Base-by-base conservation (phyloP, 2,113 vertebrate species). In the Mustelus asterias region DNA sequence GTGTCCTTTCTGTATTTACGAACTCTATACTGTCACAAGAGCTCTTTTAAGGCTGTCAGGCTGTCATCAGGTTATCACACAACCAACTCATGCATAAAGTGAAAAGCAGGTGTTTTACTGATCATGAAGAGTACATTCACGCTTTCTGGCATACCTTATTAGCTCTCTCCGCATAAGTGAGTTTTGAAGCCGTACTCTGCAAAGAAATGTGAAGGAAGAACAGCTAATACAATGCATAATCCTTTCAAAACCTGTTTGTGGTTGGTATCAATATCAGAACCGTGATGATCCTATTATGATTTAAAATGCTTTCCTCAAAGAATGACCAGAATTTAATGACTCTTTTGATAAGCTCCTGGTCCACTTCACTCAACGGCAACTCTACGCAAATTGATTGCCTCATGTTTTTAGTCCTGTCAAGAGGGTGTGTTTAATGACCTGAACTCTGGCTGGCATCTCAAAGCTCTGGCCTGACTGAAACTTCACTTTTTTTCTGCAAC, bases 401-500 rank as follows among this genome's bases (percentile, higher is more conserved):
- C 94, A 54, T 29, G 37, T 72, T 95, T 95, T 95, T 95, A 70
- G 67, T 5, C 24, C 67, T 72, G 76, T 95, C 67, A 95, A 72
- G 93, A 54, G 24, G 94, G 26, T 54, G 41, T 90, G 94, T 72
- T 94, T 95, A 72, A 72, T 95, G 94, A 76, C 37, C 92, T 95
- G 94, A 95, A 95, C 94, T 95, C 69, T 95, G 41, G 48, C 94
- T 94, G 92, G 37, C 92, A 72, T 29, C 69, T 54, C 22, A 33
- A 86, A 70, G 67, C 60, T 86, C 96, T 96, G 96, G 96, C 96
- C 97, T 96, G 97, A 96, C 96, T 97, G 97, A 96, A 96, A 96
- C 96, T 96, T 96, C 96, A 97, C 97, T 96, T 96, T 96, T 96
- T 96, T 97, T 96, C 97, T 97, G 37, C 33, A 33, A 26, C 95